Evolutionary conservation across 1,140 invertebrate genomes (phyloP).

Genomic region (Drosophila malerkotliana): DNA sequence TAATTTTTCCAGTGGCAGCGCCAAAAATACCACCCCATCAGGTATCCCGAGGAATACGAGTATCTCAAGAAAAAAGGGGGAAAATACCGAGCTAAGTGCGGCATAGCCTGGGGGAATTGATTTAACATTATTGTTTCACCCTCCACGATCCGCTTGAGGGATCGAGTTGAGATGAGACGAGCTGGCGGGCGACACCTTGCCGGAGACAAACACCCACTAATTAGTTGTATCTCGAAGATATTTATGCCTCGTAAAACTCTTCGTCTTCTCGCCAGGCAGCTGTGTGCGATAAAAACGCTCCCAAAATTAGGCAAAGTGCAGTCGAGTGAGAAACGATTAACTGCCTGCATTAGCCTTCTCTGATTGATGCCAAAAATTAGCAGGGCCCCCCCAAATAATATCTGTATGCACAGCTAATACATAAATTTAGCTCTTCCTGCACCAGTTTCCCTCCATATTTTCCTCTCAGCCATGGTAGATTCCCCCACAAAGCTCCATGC

Average conservation of each 20-base stretch:
- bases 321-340: conserved; percentile 77
- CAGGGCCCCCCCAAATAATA: conserved; percentile 16
- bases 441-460: neutral
- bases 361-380: conserved; percentile 79
- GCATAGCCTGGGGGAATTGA: conserved; percentile 62
- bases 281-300: conserved; percentile 77
- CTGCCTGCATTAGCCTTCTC: conserved; percentile 69
- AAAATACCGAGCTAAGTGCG: conserved; percentile 60
- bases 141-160: conserved; percentile 27
- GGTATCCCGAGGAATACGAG: neutral
- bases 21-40: conserved; percentile 48
- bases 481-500: conserved; percentile 14
- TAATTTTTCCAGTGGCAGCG: conserved; percentile 54
- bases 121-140: conserved; percentile 59
- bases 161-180: conserved; percentile 28
- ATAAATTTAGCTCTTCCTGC: conserved; percentile 49
- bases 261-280: conserved; percentile 45
- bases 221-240: conserved; percentile 78
- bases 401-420: conserved; percentile 70
- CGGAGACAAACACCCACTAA: conserved; percentile 66
- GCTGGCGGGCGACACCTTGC: conserved; percentile 62
- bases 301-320: conserved; percentile 79
- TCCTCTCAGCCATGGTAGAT: neutral
- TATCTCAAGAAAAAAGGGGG: conserved; percentile 25
- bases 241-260: conserved; percentile 79